phyloP scores from a whole-genome alignment of 2,113 vertebrate genomes.

The Thermophis baileyi region DNA sequence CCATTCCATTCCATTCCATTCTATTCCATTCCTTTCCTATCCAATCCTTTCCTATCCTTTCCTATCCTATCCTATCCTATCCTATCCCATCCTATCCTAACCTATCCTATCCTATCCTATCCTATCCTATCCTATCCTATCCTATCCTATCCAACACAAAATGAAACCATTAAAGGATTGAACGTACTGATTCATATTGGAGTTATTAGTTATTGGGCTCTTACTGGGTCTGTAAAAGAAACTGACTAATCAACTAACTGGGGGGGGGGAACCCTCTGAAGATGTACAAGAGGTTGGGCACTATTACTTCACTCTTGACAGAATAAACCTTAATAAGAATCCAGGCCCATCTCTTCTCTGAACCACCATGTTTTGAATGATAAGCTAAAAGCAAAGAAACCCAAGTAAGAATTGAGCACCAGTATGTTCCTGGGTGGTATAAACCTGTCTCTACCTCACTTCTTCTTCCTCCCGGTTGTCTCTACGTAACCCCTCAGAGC shows the following conservation, averaged over 20 bases:
- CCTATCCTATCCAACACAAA: no score
- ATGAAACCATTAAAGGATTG: background rate
- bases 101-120: background rate
- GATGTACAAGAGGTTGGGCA: background rate
- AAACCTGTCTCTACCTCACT: background rate
- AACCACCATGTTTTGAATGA: background rate
- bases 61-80: no score
- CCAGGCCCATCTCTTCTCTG: background rate
- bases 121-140: no score
- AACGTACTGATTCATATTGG: background rate
- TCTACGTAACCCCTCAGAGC: slow-evolving; percentile 27
- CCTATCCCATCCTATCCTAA: background rate
- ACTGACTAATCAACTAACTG: background rate
- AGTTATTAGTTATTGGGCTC: background rate
- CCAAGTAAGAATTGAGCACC: background rate
- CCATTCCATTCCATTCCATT: no score
- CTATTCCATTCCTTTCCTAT: no score
- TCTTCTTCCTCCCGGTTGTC: background rate
- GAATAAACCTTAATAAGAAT: background rate
- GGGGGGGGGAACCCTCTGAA: fast-evolving
- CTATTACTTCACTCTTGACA: background rate
- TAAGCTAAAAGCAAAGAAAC: background rate
- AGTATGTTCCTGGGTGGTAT: background rate
- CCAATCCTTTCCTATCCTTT: no score
- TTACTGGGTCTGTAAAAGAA: background rate